Base-by-base conservation (phyloP, 2,113 vertebrate genomes). In the Erpornis zantholeuca region DNA sequence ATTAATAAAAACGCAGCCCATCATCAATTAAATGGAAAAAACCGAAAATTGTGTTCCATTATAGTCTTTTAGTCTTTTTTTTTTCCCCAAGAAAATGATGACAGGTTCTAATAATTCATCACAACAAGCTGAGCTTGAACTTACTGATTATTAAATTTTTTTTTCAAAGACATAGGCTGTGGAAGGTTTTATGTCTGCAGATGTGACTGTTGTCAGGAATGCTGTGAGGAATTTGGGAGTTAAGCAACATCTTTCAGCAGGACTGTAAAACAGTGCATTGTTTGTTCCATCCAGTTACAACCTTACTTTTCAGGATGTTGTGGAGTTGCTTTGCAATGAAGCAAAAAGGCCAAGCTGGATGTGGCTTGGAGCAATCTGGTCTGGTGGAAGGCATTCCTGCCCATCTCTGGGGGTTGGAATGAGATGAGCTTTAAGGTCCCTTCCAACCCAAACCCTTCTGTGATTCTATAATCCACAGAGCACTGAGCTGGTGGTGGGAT, bases 111-210 rank as follows among this genome's bases (percentile, higher is more conserved):
- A 99, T 99, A 98, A 99, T 98, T 98, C 98, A 98, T 98, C 97
- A 98, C 97, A 98, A 98, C 98, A 97, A 98, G 98, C 98, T 98
- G 97, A 98, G 98, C 97, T 98, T 98, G 97, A 97, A 98, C 98
- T 98, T 98, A 97, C 98, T 98, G 98, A 98, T 99, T 99, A 99
- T 99, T 99, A 99, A 98, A 94, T 97, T 97, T 49, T 97, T 98
- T 97, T 97, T 97, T 96, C 96, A 97, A 97, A 97, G 97, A 84
- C 95, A 93, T 91, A 94, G 93, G 82, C 86, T 28, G 21, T 77
- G 88, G 79, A 97, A 89, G 96, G 98, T 98, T 98, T 98, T 98
- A 97, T 96, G 97, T 98, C 95, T 98, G 98, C 98, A 98, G 98
- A 98, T 99, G 98, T 98, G 98, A 97, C 96, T 97, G 97, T 96